phyloP scores from a whole-genome alignment of 1,140 invertebrate species.

The Lepidostoma basale region DNA sequence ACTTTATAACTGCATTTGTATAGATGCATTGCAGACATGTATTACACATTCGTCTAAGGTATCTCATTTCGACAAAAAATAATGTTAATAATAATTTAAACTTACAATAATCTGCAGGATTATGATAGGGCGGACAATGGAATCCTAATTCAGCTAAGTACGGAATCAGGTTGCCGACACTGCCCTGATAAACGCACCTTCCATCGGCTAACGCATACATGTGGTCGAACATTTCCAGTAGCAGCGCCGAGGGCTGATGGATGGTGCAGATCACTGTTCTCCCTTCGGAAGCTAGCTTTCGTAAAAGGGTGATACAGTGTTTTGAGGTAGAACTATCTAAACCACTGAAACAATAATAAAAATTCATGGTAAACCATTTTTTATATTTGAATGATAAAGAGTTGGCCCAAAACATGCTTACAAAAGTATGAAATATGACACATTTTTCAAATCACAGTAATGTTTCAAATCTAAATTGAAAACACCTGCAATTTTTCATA shows the following conservation, averaged over 20 bases:
- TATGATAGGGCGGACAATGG: conserved; percentile 85
- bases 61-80: too few relatives aligned
- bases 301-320: conserved; percentile 82
- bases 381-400: too few relatives aligned
- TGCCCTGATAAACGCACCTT: conserved; percentile 83
- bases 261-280: conserved; percentile 92
- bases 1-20: too few relatives aligned
- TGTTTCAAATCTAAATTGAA: too few relatives aligned
- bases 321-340: conserved; percentile 90
- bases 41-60: too few relatives aligned
- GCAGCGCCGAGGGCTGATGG: conserved; percentile 87
- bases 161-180: conserved; percentile 72
- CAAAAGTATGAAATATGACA: too few relatives aligned
- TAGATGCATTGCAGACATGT: too few relatives aligned
- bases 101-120: conserved; percentile 89
- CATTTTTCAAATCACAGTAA: too few relatives aligned
- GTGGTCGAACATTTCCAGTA: conserved; percentile 91
- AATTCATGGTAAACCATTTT: too few relatives aligned
- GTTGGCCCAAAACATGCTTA: too few relatives aligned
- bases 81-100: too few relatives aligned
- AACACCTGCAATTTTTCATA: too few relatives aligned
- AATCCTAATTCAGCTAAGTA: conserved; percentile 76
- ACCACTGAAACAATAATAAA: conserved; percentile 70
- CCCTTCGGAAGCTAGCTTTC: conserved; percentile 83
- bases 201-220: conserved; percentile 83